Evolutionary conservation across 1,140 invertebrate genomes (phyloP), one percentile per base, ranked within the genome.

Genomic region (Drosophila trapezifrons): DNA sequence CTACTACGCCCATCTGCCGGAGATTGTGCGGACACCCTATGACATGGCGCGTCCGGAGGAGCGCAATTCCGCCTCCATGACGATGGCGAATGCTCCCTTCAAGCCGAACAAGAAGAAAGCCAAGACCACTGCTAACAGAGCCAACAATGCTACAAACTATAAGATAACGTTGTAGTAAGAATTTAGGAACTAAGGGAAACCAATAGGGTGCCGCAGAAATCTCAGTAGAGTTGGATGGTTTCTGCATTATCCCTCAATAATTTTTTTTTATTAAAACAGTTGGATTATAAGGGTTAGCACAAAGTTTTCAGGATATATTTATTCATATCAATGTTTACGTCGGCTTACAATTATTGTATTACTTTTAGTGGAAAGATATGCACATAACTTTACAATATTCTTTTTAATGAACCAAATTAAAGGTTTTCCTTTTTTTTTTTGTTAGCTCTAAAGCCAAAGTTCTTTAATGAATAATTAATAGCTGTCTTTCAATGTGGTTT

Each of bases 1-100:
- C 18, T 93, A 93, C 66, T 93, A 93, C 59, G 93, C 93, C 35
- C 92, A 93, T 66, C 76, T 93, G 10, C 93, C 93, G 3, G 93
- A 93, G 78, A 90, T 93, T 37, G 90, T 93, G 0, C 81, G 93
- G 35, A 91, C 82, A 8, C 91, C 92, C 2, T 90, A 92, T 15
- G 91, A 91, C 9, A 20, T 47, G 32, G 22, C 42, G 5, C 35
- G 38, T 3, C 45, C 27, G n/a, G 75, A 58, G 56, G 77, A 80
- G 42, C 75, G 83, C 1, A 79, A 73, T 27, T 63, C 45, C 0
- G 75, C 57, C 13, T 37, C 74, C 18, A 42, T 40, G 51, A 47
- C 10, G 25, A 66, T 72, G 69, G 40, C 76, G 13, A 51, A 60
- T 4, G 57, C 22, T 7, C 38, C 84, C 2, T 66, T 76, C 51